Conservation (phyloP, 2,888 invertebrate genomes). For the Petrolisthes manimaculis region DNA sequence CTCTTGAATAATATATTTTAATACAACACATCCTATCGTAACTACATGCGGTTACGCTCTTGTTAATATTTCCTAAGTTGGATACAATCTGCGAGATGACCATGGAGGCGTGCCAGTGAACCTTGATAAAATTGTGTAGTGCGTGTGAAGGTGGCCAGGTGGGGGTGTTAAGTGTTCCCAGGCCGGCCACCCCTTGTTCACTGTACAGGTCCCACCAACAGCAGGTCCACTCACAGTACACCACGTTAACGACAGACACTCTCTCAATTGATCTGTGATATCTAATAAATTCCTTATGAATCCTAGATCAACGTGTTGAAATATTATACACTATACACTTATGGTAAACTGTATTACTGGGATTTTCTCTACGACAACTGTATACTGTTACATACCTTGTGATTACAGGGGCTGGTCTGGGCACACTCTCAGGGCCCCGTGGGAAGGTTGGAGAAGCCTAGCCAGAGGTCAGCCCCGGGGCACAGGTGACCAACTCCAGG, state of each 20-base stretch:
- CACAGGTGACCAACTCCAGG: slow-evolving; percentile 49
- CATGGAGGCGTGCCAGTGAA: not conserved
- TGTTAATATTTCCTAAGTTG: too few relatives aligned
- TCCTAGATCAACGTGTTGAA: too few relatives aligned
- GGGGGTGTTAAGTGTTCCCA: slow-evolving; percentile 34
- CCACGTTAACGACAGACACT: too few relatives aligned
- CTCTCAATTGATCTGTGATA: too few relatives aligned
- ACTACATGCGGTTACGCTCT: too few relatives aligned
- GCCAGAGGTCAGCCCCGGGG: slow-evolving; percentile 49
- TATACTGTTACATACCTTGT: not conserved
- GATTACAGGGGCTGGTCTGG: slow-evolving; percentile 35
- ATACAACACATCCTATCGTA: too few relatives aligned
- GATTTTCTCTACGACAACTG: too few relatives aligned
- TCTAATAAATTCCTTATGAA: too few relatives aligned
- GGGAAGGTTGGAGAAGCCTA: slow-evolving; percentile 40
- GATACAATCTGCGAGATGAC: not conserved
- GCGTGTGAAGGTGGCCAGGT: slow-evolving; percentile 32
- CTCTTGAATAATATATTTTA: too few relatives aligned
- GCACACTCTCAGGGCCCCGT: slow-evolving; percentile 42
- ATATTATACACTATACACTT: too few relatives aligned
- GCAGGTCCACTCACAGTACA: too few relatives aligned
- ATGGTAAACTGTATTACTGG: too few relatives aligned
- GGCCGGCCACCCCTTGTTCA: slow-evolving; percentile 12
- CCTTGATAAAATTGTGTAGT: slow-evolving; percentile 11
- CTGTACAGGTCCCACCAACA: not conserved